Evolutionary conservation across 2,888 invertebrate genomes (phyloP), one percentile per base, ranked within the genome.

Genomic region (Perizoma flavofasciatum): DNA sequence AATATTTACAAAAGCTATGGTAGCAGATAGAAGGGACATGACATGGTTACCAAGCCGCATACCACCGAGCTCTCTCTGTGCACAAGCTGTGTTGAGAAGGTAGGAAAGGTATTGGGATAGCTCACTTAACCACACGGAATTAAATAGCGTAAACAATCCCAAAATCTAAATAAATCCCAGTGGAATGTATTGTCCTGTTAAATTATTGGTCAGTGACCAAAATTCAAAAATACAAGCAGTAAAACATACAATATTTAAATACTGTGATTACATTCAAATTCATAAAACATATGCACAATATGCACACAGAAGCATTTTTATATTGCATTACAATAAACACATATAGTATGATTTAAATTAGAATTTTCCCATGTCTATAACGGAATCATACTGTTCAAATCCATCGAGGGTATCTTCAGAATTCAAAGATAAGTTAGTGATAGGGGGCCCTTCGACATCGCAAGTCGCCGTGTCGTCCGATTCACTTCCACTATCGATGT

Each of bases 311-410:
- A 83, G 84, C 83, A 72, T 74, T 76, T 22, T 73, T 66, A 77
- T 75, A 71, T 69, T 73, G 71, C 70, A 60, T 69, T 66, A 71
- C 63, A 67, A 61, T 68, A 69, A 72, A 74, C 59, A 74, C 73
- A 65, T 62, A 58, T 52, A 56, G 61, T 58, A 66, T 49, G 60
- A 37, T 57, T 65, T 70, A 71, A 70, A 62, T 74, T 72, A 92
- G 81, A 92, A 92, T 72, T 91, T 90, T 60, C 92, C 92, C 90
- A 92, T 91, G 77, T 92, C 92, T 76, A 92, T 86, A 75, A 90
- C 90, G 67, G 92, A 92, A 73, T 92, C 92, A 68, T 92, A 92
- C 68, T 92, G 92, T 67, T 92, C 92, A 66, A 83, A 86, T 71
- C 78, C 78, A 67, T 89, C 90, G 60, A 83, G 69, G 40, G 79